phyloP scores from a whole-genome alignment of 2,113 vertebrate species.

The Castor canadensis region DNA sequence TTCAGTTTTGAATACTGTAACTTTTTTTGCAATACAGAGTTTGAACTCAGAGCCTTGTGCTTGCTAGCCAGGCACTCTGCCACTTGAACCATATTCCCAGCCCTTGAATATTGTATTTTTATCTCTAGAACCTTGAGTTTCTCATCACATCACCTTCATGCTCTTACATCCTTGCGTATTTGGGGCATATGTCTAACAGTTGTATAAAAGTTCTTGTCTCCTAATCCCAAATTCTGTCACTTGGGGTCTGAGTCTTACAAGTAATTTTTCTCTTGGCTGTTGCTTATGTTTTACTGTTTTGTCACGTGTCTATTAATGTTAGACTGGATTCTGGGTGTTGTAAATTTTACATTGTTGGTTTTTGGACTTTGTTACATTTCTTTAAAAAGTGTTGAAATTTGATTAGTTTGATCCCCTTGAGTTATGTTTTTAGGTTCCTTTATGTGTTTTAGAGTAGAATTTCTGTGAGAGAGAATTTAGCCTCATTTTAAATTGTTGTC shows the following conservation, averaged over 20 bases:
- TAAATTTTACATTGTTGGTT: not conserved
- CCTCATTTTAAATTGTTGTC: not conserved
- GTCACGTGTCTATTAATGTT: not conserved
- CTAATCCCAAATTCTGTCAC: not conserved
- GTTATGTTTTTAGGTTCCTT: not conserved
- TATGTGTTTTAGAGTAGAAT: not conserved
- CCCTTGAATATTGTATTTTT: not conserved
- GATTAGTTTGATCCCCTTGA: not conserved
- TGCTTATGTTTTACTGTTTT: not conserved
- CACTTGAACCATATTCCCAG: too few species aligned
- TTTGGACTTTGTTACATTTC: not conserved
- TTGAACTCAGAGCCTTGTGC: too few species aligned
- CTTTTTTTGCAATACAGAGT: too few species aligned
- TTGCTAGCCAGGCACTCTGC: too few species aligned
- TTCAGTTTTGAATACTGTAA: not conserved
- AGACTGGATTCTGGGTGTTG: not conserved
- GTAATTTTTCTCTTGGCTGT: constrained; percentile 4
- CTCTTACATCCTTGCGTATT: not conserved
- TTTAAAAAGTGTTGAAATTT: not conserved
- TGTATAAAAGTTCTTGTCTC: not conserved
- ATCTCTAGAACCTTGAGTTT: not conserved
- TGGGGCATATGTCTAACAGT: not conserved
- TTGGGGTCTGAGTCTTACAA: not conserved
- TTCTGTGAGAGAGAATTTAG: not conserved
- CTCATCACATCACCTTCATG: not conserved